phyloP scores from a whole-genome alignment of 1,140 invertebrate species.

The Antheraea pernyi region DNA sequence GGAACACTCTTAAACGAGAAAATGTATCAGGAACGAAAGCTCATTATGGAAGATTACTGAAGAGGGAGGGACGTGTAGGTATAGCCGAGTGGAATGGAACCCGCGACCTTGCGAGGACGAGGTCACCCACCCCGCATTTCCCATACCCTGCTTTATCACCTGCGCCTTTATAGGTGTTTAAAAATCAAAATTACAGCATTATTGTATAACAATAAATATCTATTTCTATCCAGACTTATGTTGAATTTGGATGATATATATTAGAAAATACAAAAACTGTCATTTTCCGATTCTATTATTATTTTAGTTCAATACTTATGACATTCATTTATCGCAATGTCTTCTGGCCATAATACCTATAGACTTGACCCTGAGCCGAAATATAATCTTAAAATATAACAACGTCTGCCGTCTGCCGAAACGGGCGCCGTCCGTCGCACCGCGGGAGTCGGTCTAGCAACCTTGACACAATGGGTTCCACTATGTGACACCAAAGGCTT shows the following conservation, averaged over 20 bases:
- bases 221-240: too few species aligned
- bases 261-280: too few species aligned
- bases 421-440: slow-evolving; percentile 42
- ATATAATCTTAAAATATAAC: not conserved
- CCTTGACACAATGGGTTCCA: not conserved
- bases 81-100: slow-evolving; percentile 56
- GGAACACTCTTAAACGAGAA: slow-evolving; percentile 2
- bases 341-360: too few species aligned
- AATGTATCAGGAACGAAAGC: slow-evolving; percentile 26
- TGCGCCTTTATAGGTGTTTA: slow-evolving; percentile 30
- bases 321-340: too few species aligned
- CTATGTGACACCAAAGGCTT: not conserved
- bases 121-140: slow-evolving; percentile 43
- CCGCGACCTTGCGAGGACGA: slow-evolving; percentile 68
- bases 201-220: too few species aligned
- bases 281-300: too few species aligned
- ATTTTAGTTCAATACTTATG: too few species aligned
- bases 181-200: not conserved
- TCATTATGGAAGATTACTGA: slow-evolving; percentile 51
- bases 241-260: too few species aligned
- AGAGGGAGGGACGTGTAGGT: slow-evolving; percentile 45
- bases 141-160: slow-evolving; percentile 30
- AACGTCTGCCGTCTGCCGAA: not conserved
- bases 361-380: not conserved
- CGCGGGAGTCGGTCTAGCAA: not conserved